Percentiles rank a stretch among this genome's conserved stretches.
Evolutionary conservation across 2,888 invertebrate genomes (phyloP).

Genomic region (Acheta domesticus): DNA sequence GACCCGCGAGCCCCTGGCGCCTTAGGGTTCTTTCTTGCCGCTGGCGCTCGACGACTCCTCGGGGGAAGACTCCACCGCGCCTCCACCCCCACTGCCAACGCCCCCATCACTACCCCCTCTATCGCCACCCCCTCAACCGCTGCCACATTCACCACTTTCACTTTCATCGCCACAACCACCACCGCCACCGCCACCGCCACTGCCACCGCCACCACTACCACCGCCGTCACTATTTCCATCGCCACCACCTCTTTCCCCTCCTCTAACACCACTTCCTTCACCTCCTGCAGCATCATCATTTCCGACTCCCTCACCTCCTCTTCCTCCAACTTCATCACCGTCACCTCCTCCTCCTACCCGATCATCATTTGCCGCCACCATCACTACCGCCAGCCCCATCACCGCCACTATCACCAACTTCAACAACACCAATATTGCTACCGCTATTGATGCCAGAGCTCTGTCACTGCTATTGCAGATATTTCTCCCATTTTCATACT

Average conservation of each 20-base stretch:
- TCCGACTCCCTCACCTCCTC: background rate
- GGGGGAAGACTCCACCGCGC: too few relatives aligned
- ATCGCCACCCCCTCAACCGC: background rate
- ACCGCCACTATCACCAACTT: too few relatives aligned
- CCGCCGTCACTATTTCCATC: background rate
- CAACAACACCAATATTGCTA: background rate
- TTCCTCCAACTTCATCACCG: background rate
- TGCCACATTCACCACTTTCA: conserved; percentile 20
- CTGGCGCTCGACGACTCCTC: too few relatives aligned
- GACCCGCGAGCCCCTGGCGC: conserved; percentile 4
- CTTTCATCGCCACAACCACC: background rate
- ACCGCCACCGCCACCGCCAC: background rate
- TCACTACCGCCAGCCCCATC: too few relatives aligned
- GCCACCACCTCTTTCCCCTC: background rate
- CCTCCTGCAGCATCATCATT: conserved; percentile 18
- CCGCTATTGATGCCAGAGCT: background rate
- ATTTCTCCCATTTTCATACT: background rate
- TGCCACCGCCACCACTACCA: background rate
- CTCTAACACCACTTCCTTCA: background rate
- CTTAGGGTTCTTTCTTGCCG: background rate
- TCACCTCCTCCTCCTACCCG: background rate
- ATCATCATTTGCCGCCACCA: background rate
- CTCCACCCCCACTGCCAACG: background rate
- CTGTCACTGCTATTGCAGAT: background rate
- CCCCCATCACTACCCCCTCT: background rate